Conservation (phyloP, 2,797 vertebrate species). For the Syngnathus rostellatus region DNA sequence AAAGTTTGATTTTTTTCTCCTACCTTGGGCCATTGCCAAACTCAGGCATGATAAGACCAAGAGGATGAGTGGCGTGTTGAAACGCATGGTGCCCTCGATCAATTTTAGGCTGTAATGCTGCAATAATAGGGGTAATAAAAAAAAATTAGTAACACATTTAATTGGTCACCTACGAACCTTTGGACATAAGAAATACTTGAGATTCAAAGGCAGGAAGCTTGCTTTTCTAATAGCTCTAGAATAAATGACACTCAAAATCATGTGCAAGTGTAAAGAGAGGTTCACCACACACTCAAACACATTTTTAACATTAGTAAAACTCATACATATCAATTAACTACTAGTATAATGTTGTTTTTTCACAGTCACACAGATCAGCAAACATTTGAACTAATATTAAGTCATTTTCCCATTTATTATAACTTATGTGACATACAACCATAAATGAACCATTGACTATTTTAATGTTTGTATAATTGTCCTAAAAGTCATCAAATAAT, state of each 20-base stretch:
- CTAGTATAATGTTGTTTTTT: not conserved
- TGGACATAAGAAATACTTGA: not conserved
- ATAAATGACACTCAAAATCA: not conserved
- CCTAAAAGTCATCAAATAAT: not conserved
- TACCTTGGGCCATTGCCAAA: conserved; percentile 64
- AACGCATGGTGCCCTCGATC: conserved; percentile 48
- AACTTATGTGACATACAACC: not conserved
- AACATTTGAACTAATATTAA: not conserved
- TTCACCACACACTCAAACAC: not conserved
- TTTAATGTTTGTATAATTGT: not conserved
- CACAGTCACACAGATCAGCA: not conserved
- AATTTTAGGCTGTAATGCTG: conserved; percentile 23
- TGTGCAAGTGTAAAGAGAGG: too few relatives aligned
- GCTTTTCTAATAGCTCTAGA: too few relatives aligned
- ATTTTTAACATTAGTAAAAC: not conserved
- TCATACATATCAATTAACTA: not conserved
- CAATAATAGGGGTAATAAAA: conserved; percentile 11
- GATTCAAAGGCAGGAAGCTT: not conserved
- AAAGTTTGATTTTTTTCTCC: too few relatives aligned
- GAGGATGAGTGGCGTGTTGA: conserved; percentile 44
- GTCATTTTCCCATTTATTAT: not conserved
- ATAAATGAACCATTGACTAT: not conserved
- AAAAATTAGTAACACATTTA: conserved; percentile 7
- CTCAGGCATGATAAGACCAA: conserved; percentile 44
- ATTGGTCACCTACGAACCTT: not conserved